These are phyloP conservation scores for Myiothlypis chrysogaster DNA, from an alignment of 2,797 vertebrate species.

Conservation along the genomic window DNA sequence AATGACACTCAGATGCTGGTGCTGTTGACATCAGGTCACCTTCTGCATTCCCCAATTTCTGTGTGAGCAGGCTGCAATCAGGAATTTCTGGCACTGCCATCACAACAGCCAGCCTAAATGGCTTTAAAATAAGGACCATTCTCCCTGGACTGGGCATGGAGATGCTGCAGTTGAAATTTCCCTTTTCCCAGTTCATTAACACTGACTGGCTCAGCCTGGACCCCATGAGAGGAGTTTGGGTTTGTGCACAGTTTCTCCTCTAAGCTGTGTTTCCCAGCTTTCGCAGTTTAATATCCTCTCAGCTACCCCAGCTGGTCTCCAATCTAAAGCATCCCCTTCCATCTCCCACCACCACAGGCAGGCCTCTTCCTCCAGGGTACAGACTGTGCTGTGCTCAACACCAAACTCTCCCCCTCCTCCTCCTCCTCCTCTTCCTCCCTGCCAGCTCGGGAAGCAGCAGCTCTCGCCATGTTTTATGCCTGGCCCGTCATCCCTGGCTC, in stretches of 20 bases:
- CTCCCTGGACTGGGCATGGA: neutral
- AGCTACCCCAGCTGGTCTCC: neutral
- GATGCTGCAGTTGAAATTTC: neutral
- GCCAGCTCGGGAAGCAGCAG: neutral
- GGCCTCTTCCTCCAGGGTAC: neutral
- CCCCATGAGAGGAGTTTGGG: neutral
- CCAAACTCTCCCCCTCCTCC: neutral
- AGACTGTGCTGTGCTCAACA: neutral
- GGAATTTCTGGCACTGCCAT: neutral
- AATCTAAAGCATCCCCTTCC: neutral
- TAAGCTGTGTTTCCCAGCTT: neutral
- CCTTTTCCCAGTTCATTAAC: neutral
- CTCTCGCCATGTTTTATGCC: neutral
- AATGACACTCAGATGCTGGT: neutral
- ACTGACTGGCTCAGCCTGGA: neutral
- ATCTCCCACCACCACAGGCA: neutral
- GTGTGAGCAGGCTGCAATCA: neutral
- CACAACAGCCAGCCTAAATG: neutral
- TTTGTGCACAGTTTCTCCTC: neutral
- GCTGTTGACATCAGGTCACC: neutral
- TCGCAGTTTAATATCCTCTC: neutral
- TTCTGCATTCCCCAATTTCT: neutral
- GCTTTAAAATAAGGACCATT: neutral
- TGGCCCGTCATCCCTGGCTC: neutral
- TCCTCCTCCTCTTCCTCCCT: neutral